Evolutionary conservation across 2,888 invertebrate species (phyloP).

Genomic region (Tanypteryx hageni): DNA sequence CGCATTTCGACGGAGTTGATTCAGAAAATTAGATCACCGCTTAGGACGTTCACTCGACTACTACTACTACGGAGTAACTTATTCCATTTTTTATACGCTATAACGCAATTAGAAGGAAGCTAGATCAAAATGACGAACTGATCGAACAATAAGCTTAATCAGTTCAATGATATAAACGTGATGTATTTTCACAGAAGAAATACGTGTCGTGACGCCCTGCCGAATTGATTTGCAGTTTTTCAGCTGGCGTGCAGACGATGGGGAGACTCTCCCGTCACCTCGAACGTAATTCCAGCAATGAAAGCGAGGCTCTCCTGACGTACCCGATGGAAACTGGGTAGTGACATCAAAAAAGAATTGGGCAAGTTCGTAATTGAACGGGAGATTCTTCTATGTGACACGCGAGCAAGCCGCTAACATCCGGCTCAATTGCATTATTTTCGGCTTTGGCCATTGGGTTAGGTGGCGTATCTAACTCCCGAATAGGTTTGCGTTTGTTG

Average conservation of each 20-base stretch:
- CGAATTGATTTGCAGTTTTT: not conserved
- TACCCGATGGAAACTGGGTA: not conserved
- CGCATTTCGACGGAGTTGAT: too few species aligned
- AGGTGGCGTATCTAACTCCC: not conserved
- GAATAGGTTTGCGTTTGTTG: not conserved
- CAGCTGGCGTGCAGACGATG: too few species aligned
- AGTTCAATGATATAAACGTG: not conserved
- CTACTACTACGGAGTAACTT: too few species aligned
- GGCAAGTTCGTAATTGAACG: slow-evolving; percentile 13
- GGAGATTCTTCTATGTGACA: not conserved
- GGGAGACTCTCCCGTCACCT: not conserved
- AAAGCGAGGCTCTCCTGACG: not conserved
- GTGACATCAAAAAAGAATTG: not conserved
- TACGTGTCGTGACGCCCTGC: not conserved
- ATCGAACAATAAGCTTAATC: not conserved
- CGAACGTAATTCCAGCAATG: not conserved
- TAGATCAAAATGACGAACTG: too few species aligned
- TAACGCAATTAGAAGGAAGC: too few species aligned
- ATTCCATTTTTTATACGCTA: too few species aligned
- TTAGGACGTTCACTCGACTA: too few species aligned
- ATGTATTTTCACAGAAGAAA: not conserved
- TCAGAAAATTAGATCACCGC: too few species aligned
- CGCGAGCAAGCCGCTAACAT: not conserved
- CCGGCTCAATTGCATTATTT: slow-evolving; percentile 9
- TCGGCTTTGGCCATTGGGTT: not conserved